A percentile compares a stretch with the other conserved stretches of the same genome.
phyloP scores from a whole-genome alignment of 2,113 vertebrate genomes.

The Copsychus sechellarum region DNA sequence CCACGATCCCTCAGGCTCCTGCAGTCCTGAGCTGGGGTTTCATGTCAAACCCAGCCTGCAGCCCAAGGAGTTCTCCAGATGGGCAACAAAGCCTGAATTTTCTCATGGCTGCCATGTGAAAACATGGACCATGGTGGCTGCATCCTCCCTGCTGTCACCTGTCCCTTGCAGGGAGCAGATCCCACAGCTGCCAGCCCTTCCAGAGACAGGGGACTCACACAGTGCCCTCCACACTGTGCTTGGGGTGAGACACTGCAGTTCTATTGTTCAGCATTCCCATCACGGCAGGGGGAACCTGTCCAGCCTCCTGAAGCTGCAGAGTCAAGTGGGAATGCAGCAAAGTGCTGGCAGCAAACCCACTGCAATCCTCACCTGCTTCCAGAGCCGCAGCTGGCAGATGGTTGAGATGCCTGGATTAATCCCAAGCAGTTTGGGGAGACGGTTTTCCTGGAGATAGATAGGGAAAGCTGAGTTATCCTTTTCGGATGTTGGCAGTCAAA shows the following conservation, averaged over 20 bases:
- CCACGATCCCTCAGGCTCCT: neutral
- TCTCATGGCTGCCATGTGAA: neutral
- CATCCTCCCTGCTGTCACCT: neutral
- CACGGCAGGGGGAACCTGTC: neutral
- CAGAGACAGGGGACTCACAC: neutral
- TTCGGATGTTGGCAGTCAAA: neutral
- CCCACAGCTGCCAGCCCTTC: neutral
- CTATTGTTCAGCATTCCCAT: neutral
- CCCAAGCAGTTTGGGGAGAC: neutral
- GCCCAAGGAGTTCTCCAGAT: neutral
- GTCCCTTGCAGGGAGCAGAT: neutral
- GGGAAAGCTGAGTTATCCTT: neutral
- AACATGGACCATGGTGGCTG: accelerated
- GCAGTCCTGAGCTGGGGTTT: neutral
- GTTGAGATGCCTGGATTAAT: neutral
- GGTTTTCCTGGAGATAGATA: neutral
- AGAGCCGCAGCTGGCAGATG: neutral
- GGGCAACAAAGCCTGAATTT: neutral
- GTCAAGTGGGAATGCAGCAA: neutral
- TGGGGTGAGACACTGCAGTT: neutral
- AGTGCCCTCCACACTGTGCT: neutral
- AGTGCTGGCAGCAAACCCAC: neutral
- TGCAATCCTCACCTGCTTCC: neutral
- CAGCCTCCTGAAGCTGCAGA: neutral
- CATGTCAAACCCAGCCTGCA: neutral